Base-by-base conservation (phyloP, 2,888 invertebrate genomes). In the Hipparchia sbordonii region DNA sequence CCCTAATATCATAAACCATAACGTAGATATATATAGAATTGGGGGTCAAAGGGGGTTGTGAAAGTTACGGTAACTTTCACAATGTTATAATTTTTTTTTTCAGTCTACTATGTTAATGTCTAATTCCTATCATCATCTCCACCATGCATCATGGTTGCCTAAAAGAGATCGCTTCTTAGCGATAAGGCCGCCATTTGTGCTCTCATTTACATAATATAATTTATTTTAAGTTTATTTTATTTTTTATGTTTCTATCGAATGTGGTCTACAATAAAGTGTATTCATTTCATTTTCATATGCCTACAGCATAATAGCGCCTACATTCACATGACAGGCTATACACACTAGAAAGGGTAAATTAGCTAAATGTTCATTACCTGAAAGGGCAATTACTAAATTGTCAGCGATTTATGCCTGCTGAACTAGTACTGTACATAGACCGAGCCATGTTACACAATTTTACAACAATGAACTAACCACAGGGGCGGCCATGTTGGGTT, bases 331-430 rank as follows among this genome's bases (percentile, higher is more conserved):
- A 52, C 65, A 12, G 23, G 48, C 48, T 48, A 2, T 12, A 12
- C 13, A 48, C 48, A 62, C 33, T 65, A 33, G 33, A 65, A 65
- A 65, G 65, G 65, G 65, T 65, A 65, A 65, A 65, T 39, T 51
- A 67, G 57, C 56, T 67, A 67, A 56, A 57, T 57, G n/a, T 13
- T 57, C 67, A 67, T 67, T 13, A 67, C 67, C 67, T 45, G 46
- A 67, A 67, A 13, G 46, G 56, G 46, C 57, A 67, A 67, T 67
- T 67, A 57, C 67, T 67, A 67, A 67, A 57, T 67, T 67, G 56
- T 57, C 57, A 67, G 57, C 56, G 57, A 67, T 67, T 67, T 67
- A 57, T 67, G 57, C 33, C 51, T 7, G 13, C 65, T 23, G 52
- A 57, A 67, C 67, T 57, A 45, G 13, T 6, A 39, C 12, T 6